Evolutionary conservation across 2,888 invertebrate genomes (phyloP).

Genomic region (Phoronis australis): DNA sequence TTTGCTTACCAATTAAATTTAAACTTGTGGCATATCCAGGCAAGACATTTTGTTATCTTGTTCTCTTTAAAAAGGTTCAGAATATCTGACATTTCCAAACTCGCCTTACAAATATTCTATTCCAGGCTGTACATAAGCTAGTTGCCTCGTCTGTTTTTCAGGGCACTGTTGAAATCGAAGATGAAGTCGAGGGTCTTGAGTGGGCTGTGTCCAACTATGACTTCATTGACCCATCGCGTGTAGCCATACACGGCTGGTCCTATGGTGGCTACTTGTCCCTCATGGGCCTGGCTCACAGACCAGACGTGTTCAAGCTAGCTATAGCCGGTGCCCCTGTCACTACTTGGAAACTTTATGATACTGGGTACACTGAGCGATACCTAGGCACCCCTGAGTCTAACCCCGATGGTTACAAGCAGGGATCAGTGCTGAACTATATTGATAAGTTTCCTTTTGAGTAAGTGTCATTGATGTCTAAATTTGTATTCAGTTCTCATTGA

Average conservation of each 20-base stretch:
- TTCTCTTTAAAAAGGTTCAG: not conserved
- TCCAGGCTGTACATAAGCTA: too few relatives aligned
- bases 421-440: conserved; percentile 75
- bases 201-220: conserved; percentile 70
- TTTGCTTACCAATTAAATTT: too few relatives aligned
- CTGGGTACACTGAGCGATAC: conserved; percentile 97
- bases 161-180: conserved; percentile 87
- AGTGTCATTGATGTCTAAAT: conserved; percentile 16
- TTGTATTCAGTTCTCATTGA: too few relatives aligned
- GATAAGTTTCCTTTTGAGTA: conserved; percentile 87
- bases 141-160: conserved; percentile 36
- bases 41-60: too few relatives aligned
- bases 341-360: conserved; percentile 95
- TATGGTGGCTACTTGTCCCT: conserved; percentile 97
- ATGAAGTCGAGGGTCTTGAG: conserved; percentile 90
- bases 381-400: conserved; percentile 82
- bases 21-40: too few relatives aligned
- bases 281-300: conserved; percentile 87
- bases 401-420: conserved; percentile 72
- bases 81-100: not conserved
- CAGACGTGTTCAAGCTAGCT: conserved; percentile 89
- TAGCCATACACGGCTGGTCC: conserved; percentile 98
- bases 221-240: conserved; percentile 83
- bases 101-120: not conserved
- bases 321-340: conserved; percentile 97